These are phyloP conservation scores for Patella vulgata DNA, from an alignment of 1,140 invertebrate species.

Conservation along the genomic window DNA sequence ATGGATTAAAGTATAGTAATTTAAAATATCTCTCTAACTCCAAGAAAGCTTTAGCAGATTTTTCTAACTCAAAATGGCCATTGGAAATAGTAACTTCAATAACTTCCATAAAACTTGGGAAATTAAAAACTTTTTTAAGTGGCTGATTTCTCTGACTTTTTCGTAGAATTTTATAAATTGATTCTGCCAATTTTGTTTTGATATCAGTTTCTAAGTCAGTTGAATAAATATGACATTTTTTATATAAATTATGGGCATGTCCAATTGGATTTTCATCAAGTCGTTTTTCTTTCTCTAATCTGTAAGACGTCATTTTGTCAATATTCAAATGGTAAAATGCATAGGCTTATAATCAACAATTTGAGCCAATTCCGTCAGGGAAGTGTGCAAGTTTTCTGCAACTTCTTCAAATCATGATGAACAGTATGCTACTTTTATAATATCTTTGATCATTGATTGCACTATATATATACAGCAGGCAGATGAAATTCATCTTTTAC, in stretches of 20 bases:
- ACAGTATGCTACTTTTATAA: no score
- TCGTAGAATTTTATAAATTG: conserved; percentile 2
- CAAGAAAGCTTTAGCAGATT: conserved; percentile 30
- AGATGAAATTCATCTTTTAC: no score
- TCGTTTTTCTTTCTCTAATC: background rate
- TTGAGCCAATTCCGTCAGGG: no score
- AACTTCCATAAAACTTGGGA: conserved; percentile 16
- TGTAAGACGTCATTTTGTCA: no score
- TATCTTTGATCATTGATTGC: no score
- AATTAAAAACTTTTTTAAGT: conserved; percentile 16
- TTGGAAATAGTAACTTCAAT: conserved; percentile 24
- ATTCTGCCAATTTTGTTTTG: conserved; percentile 1
- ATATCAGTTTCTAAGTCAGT: background rate
- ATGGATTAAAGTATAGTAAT: conserved; percentile 36
- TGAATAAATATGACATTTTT: background rate
- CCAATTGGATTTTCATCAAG: background rate
- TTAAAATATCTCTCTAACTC: conserved; percentile 41
- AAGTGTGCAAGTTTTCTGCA: no score
- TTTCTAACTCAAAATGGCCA: conserved; percentile 18
- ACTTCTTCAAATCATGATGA: no score
- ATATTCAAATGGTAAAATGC: no score
- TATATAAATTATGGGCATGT: background rate
- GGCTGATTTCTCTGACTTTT: conserved; percentile 11
- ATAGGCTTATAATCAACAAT: no score
- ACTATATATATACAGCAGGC: no score